A percentile compares a stretch with the other conserved stretches of the same genome.
Conservation (phyloP, 2,797 vertebrate genomes). For the Chelon auratus region DNA sequence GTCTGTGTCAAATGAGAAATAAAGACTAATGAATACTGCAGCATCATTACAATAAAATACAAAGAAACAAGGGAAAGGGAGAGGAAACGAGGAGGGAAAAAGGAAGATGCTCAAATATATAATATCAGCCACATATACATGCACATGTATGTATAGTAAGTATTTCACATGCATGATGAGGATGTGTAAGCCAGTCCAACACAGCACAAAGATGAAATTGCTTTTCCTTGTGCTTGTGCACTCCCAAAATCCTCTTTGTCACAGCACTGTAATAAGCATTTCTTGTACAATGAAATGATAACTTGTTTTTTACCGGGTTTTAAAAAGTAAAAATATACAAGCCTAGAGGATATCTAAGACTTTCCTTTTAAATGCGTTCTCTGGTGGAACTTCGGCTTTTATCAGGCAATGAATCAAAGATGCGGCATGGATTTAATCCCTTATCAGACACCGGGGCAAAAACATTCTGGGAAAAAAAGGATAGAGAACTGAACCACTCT, state of each 20-base stretch:
- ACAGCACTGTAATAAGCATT: constrained; percentile 1
- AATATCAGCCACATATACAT: too few relatives aligned
- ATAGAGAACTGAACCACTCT: background rate
- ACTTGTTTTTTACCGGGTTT: constrained; percentile 30
- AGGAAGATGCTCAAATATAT: too few relatives aligned
- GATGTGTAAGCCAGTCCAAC: constrained; percentile 17
- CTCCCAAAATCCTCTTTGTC: constrained; percentile 21
- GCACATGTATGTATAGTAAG: too few relatives aligned
- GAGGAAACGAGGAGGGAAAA: too few relatives aligned
- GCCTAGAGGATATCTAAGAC: background rate
- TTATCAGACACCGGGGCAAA: background rate
- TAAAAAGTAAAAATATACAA: background rate
- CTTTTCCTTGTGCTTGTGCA: constrained; percentile 36
- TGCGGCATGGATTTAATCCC: background rate
- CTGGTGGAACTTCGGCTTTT: background rate
- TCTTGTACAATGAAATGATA: constrained; percentile 28
- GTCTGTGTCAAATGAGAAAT: too few relatives aligned
- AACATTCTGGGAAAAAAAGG: background rate
- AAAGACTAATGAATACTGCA: too few relatives aligned
- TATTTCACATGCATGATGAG: constrained; percentile 1
- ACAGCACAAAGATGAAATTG: constrained; percentile 35
- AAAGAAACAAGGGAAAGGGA: too few relatives aligned
- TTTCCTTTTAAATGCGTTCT: constrained; percentile 1
- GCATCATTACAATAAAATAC: too few relatives aligned
- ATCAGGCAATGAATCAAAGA: constrained; percentile 30